Percentiles rank a stretch among this genome's conserved stretches.
Evolutionary conservation across 2,797 vertebrate species (phyloP).

Genomic region (Trachops cirrhosus): DNA sequence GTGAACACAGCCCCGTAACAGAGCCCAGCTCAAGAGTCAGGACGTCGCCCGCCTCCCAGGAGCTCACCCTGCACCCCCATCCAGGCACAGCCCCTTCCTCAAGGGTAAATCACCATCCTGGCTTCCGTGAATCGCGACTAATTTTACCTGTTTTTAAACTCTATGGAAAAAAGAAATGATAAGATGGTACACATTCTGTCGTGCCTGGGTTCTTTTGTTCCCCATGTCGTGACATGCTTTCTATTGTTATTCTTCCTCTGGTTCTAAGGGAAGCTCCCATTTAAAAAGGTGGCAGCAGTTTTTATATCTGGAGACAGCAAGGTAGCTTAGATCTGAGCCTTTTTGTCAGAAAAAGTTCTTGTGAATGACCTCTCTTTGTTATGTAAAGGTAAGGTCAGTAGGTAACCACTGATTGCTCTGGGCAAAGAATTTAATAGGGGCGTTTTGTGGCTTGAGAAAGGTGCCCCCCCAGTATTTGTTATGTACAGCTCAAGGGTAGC

Average conservation of each 20-base stretch:
- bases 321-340: neutral
- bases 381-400: neutral
- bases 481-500: neutral
- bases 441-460: neutral
- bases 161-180: neutral
- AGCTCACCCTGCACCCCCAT: neutral
- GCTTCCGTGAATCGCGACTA: neutral
- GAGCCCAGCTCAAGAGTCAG: neutral
- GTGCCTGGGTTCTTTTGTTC: neutral
- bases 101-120: neutral
- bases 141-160: neutral
- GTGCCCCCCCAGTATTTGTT: neutral
- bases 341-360: neutral
- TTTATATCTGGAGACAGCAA: neutral
- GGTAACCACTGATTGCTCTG: neutral
- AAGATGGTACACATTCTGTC: neutral
- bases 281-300: neutral
- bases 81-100: neutral
- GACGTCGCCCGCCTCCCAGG: neutral
- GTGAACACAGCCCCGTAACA: neutral
- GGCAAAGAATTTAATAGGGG: neutral
- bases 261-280: neutral
- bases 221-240: neutral
- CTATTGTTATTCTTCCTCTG: neutral
- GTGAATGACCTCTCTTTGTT: neutral